Evolutionary conservation across 2,797 vertebrate species (phyloP).

Genomic region (Pseudochromis fuscus): DNA sequence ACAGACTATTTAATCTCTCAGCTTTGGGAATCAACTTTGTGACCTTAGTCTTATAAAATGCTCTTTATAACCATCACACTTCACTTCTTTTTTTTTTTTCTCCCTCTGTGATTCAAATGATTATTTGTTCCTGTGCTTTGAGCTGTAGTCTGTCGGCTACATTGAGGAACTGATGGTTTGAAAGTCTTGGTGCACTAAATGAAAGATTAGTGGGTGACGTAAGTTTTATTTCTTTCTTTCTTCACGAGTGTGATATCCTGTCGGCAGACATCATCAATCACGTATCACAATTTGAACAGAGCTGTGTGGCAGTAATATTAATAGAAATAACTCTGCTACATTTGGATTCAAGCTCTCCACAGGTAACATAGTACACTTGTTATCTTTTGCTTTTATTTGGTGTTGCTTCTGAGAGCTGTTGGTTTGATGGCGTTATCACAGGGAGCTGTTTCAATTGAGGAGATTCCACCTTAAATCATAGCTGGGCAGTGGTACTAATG

Average conservation of each 20-base stretch:
- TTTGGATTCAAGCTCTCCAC: slow-evolving; percentile 39
- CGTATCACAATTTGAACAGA: slow-evolving; percentile 65
- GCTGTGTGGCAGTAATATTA: slow-evolving; percentile 48
- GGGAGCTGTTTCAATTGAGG: slow-evolving; percentile 40
- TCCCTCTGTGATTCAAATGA: too few relatives aligned
- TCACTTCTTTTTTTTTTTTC: too few relatives aligned
- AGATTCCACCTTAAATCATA: slow-evolving; percentile 24
- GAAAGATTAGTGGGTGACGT: too few relatives aligned
- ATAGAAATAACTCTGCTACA: slow-evolving; percentile 64
- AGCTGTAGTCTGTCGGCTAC: too few relatives aligned
- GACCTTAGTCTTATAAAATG: too few relatives aligned
- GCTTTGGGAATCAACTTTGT: too few relatives aligned
- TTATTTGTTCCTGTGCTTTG: too few relatives aligned
- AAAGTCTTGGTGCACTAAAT: too few relatives aligned
- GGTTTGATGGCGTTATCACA: slow-evolving; percentile 43
- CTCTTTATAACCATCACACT: too few relatives aligned
- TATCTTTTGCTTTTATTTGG: slow-evolving; percentile 9
- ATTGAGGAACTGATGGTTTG: too few relatives aligned
- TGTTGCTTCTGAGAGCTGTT: slow-evolving; percentile 34
- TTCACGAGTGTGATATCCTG: slow-evolving; percentile 43
- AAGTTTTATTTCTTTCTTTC: too few relatives aligned
- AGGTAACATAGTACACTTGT: slow-evolving; percentile 5
- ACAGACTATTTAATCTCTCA: too few relatives aligned
- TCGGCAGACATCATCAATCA: slow-evolving; percentile 63
- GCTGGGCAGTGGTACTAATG: slow-evolving; percentile 21